Evolutionary conservation across 2,888 invertebrate genomes (phyloP).

Genomic region (Eugnorisma glareosa): DNA sequence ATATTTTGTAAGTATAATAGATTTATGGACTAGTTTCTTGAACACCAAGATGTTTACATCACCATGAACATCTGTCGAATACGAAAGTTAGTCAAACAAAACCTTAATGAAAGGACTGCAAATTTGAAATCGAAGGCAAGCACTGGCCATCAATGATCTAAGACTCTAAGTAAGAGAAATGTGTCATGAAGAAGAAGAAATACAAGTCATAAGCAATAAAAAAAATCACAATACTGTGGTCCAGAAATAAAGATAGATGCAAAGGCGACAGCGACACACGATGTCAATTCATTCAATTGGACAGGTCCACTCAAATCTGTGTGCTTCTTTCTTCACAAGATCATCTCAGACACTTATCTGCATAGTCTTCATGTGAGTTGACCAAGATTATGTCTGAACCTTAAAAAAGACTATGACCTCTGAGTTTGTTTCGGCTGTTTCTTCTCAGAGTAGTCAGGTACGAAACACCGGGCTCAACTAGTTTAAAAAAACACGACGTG

Average conservation of each 20-base stretch:
- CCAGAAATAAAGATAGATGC: background rate
- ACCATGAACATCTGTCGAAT: background rate
- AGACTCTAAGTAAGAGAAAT: background rate
- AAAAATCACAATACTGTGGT: background rate
- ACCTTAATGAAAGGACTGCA: background rate
- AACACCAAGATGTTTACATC: background rate
- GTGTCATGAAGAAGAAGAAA: background rate
- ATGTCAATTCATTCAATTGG: background rate
- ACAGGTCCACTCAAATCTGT: too few relatives aligned
- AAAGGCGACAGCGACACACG: background rate
- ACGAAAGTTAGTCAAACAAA: background rate
- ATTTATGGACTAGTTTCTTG: constrained; percentile 1
- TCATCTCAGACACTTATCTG: too few relatives aligned
- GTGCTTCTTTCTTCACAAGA: too few relatives aligned
- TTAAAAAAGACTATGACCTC: too few relatives aligned
- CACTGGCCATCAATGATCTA: background rate
- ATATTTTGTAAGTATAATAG: constrained; percentile 7
- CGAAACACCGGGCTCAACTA: too few relatives aligned
- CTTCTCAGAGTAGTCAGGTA: too few relatives aligned
- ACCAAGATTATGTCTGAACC: too few relatives aligned
- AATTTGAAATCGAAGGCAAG: background rate
- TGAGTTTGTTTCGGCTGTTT: too few relatives aligned
- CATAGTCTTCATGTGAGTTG: too few relatives aligned
- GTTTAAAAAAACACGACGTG: too few relatives aligned
- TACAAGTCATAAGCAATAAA: background rate